phyloP scores from a whole-genome alignment of 2,888 invertebrate species.

The Microctonus aethiopoides region DNA sequence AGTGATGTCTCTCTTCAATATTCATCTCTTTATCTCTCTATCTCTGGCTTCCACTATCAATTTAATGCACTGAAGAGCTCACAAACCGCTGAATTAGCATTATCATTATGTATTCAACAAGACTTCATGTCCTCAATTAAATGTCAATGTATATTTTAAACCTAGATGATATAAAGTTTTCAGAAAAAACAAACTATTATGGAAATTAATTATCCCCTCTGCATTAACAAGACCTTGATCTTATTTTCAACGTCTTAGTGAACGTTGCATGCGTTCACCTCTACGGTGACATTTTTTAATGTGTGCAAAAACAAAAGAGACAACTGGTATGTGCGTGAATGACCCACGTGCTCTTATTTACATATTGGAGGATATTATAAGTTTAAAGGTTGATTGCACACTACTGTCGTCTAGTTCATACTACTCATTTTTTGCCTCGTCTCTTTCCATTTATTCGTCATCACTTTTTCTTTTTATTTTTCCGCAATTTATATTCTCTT shows the following conservation, averaged over 20 bases:
- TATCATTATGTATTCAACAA: not conserved
- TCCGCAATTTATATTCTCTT: slow-evolving; percentile 49
- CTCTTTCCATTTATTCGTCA: not conserved
- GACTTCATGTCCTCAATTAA: not conserved
- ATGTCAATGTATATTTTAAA: not conserved
- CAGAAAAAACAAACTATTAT: slow-evolving; percentile 8
- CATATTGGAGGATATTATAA: slow-evolving; percentile 44
- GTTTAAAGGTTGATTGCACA: slow-evolving; percentile 60
- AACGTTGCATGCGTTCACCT: slow-evolving; percentile 1
- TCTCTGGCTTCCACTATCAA: not conserved
- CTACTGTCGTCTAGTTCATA: slow-evolving; percentile 37
- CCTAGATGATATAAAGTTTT: not conserved
- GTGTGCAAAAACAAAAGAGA: not conserved
- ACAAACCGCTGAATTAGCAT: slow-evolving; percentile 1
- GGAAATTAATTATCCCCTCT: slow-evolving; percentile 14
- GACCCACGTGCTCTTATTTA: slow-evolving; percentile 14
- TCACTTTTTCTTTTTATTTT: slow-evolving; percentile 52
- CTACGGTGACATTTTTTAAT: not conserved
- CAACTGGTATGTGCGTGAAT: slow-evolving; percentile 20
- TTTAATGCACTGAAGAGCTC: not conserved
- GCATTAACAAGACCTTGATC: slow-evolving; percentile 25
- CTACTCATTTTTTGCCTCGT: not conserved
- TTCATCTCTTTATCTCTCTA: not conserved
- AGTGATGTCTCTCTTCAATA: not conserved
- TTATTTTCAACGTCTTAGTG: slow-evolving; percentile 8